Conservation (phyloP, 2,797 vertebrate species). For the Poecile montanus region DNA sequence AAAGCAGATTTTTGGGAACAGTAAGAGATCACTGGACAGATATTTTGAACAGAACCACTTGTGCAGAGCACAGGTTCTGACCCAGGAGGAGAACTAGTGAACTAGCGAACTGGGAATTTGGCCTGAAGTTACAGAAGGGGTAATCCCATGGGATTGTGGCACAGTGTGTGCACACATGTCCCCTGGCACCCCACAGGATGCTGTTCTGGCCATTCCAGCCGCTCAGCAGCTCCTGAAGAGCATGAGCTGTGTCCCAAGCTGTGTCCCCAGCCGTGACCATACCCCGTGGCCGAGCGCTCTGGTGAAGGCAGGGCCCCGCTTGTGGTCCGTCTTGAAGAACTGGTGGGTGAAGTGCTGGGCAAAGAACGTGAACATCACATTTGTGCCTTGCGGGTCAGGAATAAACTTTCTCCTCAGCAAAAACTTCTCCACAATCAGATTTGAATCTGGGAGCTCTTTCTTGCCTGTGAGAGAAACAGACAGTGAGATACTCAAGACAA, state of each 20-base stretch:
- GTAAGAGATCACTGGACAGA: neutral
- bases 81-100: too few species aligned
- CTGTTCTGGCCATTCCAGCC: neutral
- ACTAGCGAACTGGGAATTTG: too few species aligned
- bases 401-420: slow-evolving; percentile 89
- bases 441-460: slow-evolving; percentile 89
- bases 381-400: slow-evolving; percentile 93
- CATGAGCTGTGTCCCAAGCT: rapidly evolving
- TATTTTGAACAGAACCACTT: neutral
- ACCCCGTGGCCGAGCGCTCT: slow-evolving; percentile 89
- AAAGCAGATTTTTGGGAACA: neutral
- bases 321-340: slow-evolving; percentile 93
- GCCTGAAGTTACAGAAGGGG: neutral
- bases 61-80: neutral
- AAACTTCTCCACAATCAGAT: slow-evolving; percentile 88
- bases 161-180: neutral
- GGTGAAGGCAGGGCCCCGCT: slow-evolving; percentile 91
- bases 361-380: slow-evolving; percentile 97
- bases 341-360: slow-evolving; percentile 98
- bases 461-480: slow-evolving; percentile 80
- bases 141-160: neutral
- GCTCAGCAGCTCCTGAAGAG: neutral
- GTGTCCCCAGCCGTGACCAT: slow-evolving; percentile 11
- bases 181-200: neutral
- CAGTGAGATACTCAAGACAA: neutral